Evolutionary conservation across 2,888 invertebrate genomes (phyloP), one percentile per base, ranked within the genome.

Genomic region (Agonopterix subpropinquella): DNA sequence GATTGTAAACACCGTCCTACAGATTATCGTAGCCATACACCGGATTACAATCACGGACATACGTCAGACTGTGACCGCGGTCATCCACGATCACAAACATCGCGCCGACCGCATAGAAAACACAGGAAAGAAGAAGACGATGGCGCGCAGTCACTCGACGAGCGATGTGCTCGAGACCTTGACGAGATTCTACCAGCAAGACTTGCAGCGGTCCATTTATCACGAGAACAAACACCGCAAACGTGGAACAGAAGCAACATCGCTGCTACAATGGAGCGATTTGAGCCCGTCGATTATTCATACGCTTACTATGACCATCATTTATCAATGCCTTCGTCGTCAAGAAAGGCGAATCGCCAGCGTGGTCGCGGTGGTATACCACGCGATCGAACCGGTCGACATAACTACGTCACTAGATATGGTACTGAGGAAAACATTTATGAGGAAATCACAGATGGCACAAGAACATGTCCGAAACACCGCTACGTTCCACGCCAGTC

Each of bases 391-490:
- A 64, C 83, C 15, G 87, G 88, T 56, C 84, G 92, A 41, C 94
- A 94, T 70, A 93, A 93, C 52, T 94, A 93, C 64, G 92, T 93
- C 45, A 94, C 93, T 2, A 89, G 94, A 52, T 95, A 95, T 65
- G 95, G 95, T 42, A 95, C 95, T 41, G 95, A 95, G 76, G 95
- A 96, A 80, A 94, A 94, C 65, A 94, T 94, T 70, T 94, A 94
- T 74, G 94, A 94, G 76, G 94, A 94, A 85, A 94, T 94, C 58
- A 92, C 92, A 39, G 93, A 93, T 63, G 91, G 92, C 28, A 83
- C 87, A 8, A 79, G 87, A 57, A 83, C 85, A 28, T 89, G 87
- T 62, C 88, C 87, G 1, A 89, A 89, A 65, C 88, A 89, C 63
- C 73, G 88, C 53, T 86, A 84, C 52, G 81, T 74, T 42, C 87